Evolutionary conservation across 1,140 invertebrate species (phyloP), one percentile per base, ranked within the genome.

Genomic region (Drosophila funebris): DNA sequence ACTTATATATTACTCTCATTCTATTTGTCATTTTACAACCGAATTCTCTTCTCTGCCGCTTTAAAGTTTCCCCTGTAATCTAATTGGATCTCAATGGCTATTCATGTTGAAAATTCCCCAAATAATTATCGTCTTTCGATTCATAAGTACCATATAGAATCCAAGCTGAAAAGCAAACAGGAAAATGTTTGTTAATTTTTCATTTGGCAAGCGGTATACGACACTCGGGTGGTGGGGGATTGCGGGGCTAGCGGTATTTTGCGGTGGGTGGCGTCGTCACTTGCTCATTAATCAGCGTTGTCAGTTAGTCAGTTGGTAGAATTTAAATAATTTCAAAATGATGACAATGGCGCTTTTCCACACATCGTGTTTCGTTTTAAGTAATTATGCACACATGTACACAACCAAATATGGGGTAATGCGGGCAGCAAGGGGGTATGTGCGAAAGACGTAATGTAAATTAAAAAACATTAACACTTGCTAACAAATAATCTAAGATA

Each of bases 401-500:
- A 52, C 7, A 20, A 8, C 13, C 2, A 16, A 8, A 13, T 5
- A 22, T n/a, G 20, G 37, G 4, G 24, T 4, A 9, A 6, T 9
- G 31, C 7, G 37, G 18, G 29, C 9, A 14, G 11, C 4, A 4
- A 9, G 41, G 7, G 31, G 33, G 3, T n/a, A 22, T 39, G 56
- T 50, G 22, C 29, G 39, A 61, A 16, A 22, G 22, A 29, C 52
- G 20, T 27, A 64, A 31, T 44, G 43, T 27, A 71, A 63, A 71
- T 71, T 71, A 71, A 67, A 73, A 62, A 73, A 69, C 71, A 73
- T 73, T 73, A 73, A 67, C 71, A 73, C 71, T 73, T 73, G 71
- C 64, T 56, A 48, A 56, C 57, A 73, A 73, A 69, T 73, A 60
- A 62, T 37, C 57, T 39, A 54, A 73, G 71, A 73, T 73, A 69